Percentiles rank a stretch among this genome's conserved stretches.
phyloP scores from a whole-genome alignment of 1,140 invertebrate genomes.

The Aphidius ervi region DNA sequence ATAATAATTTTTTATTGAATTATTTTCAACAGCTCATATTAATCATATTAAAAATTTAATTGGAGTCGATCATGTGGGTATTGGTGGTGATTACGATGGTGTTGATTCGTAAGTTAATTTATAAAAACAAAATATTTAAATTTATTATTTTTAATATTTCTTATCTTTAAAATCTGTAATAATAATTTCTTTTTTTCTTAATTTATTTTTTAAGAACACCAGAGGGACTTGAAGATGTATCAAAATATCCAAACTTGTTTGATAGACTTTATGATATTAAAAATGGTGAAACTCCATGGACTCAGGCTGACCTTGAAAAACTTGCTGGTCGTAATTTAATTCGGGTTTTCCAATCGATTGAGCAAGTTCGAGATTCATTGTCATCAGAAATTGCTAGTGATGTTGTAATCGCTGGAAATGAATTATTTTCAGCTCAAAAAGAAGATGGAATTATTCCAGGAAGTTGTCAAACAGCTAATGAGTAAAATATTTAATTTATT shows the following conservation, averaged over 20 bases:
- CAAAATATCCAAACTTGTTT: slow-evolving; percentile 65
- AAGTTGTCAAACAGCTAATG: slow-evolving; percentile 34
- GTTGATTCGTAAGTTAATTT: slow-evolving; percentile 49
- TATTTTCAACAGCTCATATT: slow-evolving; percentile 58
- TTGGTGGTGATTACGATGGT: slow-evolving; percentile 59
- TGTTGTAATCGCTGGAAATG: slow-evolving; percentile 29
- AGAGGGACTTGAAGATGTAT: slow-evolving; percentile 64
- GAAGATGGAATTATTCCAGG: slow-evolving; percentile 28
- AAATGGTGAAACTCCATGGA: slow-evolving; percentile 55
- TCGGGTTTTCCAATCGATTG: slow-evolving; percentile 63
- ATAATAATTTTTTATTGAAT: background rate
- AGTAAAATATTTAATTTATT: slow-evolving; percentile 31
- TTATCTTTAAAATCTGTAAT: background rate
- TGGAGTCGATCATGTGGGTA: slow-evolving; percentile 58
- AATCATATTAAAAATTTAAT: slow-evolving; percentile 58
- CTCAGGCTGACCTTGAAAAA: slow-evolving; percentile 64
- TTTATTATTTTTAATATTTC: slow-evolving; percentile 2
- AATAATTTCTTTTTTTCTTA: background rate
- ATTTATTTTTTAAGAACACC: slow-evolving; percentile 51
- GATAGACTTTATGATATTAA: slow-evolving; percentile 52
- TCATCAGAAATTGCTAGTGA: slow-evolving; percentile 25
- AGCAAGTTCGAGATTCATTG: slow-evolving; percentile 51
- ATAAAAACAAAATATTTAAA: background rate
- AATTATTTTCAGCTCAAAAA: slow-evolving; percentile 32
- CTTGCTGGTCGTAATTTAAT: slow-evolving; percentile 67